phyloP scores from a whole-genome alignment of 2,113 vertebrate species.

The Pseudonaja textilis region DNA sequence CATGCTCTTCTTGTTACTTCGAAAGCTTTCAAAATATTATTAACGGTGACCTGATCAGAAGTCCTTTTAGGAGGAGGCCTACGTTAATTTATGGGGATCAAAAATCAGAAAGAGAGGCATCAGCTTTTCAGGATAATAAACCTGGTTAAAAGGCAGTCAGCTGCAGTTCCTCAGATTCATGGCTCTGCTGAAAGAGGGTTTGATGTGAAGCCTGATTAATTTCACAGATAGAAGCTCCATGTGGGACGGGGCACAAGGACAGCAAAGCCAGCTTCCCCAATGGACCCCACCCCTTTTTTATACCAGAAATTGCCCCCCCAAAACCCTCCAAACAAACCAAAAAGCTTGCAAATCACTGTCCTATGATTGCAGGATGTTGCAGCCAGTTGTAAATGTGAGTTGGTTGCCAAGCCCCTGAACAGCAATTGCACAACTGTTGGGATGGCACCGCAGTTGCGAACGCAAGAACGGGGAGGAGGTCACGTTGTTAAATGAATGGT shows the following conservation, averaged over 20 bases:
- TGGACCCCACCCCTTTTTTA: not conserved
- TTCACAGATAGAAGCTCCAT: not conserved
- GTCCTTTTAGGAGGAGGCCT: not conserved
- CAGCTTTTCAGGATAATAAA: not conserved
- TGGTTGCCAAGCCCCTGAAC: too few species aligned
- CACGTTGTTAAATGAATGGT: not conserved
- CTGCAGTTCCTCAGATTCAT: not conserved
- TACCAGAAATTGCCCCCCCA: not conserved
- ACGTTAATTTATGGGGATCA: not conserved
- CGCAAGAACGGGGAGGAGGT: too few species aligned
- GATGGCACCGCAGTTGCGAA: not conserved
- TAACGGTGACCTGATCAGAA: not conserved
- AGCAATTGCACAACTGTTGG: not conserved
- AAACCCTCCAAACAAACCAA: too few species aligned
- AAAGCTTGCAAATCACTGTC: not conserved
- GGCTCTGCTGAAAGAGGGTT: not conserved
- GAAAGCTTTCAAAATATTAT: not conserved
- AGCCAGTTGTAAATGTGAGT: too few species aligned
- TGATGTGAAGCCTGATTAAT: not conserved
- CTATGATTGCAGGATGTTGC: not conserved
- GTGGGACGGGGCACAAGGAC: not conserved
- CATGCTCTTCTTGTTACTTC: not conserved
- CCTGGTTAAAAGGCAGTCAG: not conserved
- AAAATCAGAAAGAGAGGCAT: not conserved
- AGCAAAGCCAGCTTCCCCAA: not conserved